These are phyloP conservation scores for Zaprionus nigranus DNA, from an alignment of 1,140 invertebrate species.

Conservation along the genomic window DNA sequence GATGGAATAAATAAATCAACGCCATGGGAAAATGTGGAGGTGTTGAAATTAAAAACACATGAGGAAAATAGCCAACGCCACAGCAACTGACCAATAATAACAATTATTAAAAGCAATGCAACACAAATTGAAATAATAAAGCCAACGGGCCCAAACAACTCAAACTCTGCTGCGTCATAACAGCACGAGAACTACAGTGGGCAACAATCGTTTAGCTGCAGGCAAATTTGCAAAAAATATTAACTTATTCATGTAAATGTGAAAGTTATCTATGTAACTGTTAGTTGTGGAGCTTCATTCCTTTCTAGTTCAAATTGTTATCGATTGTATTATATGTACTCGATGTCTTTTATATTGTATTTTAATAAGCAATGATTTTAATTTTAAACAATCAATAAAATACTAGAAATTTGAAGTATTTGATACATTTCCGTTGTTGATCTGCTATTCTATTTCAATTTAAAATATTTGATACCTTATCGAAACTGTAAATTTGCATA, in stretches of 20 bases:
- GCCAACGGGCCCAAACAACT: slow-evolving; percentile 41
- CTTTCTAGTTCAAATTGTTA: too few species aligned
- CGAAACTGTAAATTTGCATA: too few species aligned
- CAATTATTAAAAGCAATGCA: slow-evolving; percentile 80
- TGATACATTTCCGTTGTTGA: neutral
- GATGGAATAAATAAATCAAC: slow-evolving; percentile 43
- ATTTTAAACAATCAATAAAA: neutral
- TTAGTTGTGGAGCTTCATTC: too few species aligned
- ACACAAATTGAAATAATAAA: slow-evolving; percentile 77
- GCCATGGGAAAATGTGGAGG: slow-evolving; percentile 45
- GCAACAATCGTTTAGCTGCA: neutral
- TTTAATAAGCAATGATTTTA: neutral
- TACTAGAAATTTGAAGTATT: neutral
- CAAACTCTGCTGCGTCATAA: slow-evolving; percentile 27
- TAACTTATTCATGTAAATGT: too few species aligned
- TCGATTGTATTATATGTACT: too few species aligned
- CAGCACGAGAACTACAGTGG: slow-evolving; percentile 41
- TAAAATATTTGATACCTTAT: too few species aligned
- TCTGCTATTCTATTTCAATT: too few species aligned
- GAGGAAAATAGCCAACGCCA: slow-evolving; percentile 46
- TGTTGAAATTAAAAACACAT: slow-evolving; percentile 63
- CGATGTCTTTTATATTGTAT: too few species aligned
- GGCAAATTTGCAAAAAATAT: neutral
- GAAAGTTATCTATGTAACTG: too few species aligned
- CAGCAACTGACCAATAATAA: slow-evolving; percentile 62